Base-by-base conservation (phyloP, 2,888 invertebrate species). In the Teleiodes luculella region DNA sequence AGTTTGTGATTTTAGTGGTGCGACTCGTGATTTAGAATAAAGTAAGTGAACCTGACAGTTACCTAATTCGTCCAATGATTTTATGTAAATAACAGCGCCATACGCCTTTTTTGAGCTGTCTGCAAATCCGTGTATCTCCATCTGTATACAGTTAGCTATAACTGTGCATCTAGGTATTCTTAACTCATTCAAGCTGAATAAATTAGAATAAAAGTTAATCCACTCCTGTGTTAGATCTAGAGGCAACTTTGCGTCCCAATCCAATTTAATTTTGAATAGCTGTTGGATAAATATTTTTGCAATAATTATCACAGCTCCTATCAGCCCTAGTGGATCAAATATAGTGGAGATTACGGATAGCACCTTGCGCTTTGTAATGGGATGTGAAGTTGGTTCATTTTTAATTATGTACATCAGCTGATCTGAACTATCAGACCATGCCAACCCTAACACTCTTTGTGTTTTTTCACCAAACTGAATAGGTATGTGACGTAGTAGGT, bases 241-340 rank as follows among this genome's bases (percentile, higher is more conserved):
- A 5, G 50, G 51, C 36, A 57, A 11, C n/a, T 10, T 1, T 30
- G 47, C 53, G 33, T 57, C 57, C 53, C 57, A 55, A 20, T 51
- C 30, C 4, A 28, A 20, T 18, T 52, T 52, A 14, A 20, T 10
- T 45, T 45, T 45, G 33, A 33, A 52, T 52, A 52, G 24, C 18
- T 14, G 8, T 43, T 52, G 52, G 36, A 52, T 45, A 13, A 46
- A 39, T 13, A 48, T 36, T 51, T 57, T 55, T 2, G 51, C 48
- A 18, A 46, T 49, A 31, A 57, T 41, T 35, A 55, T 8, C 0
- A 47, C 35, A 3, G 57, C 51, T 4, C 48, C 37, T 35, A 58
- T 13, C 3, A 58, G 14, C 0, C 58, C 58, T 10, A 54, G 14
- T 0, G 54, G 52, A 14, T 57, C 57, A 20, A 49, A 57, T 8